Percentiles rank a stretch among this genome's conserved stretches.
phyloP scores from a whole-genome alignment of 2,797 vertebrate genomes.

The Paguma larvata region DNA sequence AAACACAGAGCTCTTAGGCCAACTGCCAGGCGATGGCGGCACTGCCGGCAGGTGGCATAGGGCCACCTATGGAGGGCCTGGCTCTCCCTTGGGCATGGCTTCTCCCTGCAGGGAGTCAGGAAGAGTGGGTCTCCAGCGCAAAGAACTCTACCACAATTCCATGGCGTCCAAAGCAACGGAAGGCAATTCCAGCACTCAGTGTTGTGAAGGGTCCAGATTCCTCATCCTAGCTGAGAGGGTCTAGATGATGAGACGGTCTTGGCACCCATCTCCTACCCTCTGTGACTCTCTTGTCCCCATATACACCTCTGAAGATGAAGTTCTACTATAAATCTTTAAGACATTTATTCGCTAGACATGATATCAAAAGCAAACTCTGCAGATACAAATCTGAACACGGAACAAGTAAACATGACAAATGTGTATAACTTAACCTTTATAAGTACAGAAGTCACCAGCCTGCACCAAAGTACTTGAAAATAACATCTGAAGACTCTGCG shows the following conservation, averaged over 20 bases:
- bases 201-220: not conserved
- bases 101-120: not conserved
- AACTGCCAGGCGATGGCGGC: not conserved
- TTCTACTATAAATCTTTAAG: not conserved
- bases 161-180: not conserved
- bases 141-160: not conserved
- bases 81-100: not conserved
- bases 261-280: not conserved
- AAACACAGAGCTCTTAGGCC: not conserved
- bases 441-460: conserved; percentile 31
- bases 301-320: not conserved
- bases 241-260: not conserved
- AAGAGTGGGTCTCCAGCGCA: not conserved
- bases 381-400: conserved; percentile 21
- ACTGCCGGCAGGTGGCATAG: not conserved
- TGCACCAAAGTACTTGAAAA: conserved; percentile 48
- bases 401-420: conserved; percentile 44
- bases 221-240: not conserved
- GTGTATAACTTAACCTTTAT: not conserved
- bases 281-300: not conserved
- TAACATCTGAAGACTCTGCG: conserved; percentile 33
- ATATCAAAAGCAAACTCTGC: conserved; percentile 25
- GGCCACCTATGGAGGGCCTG: not conserved
- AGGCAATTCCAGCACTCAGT: not conserved
- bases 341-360: not conserved